Conservation (phyloP, 2,888 invertebrate species). For the Gari tellinella region DNA sequence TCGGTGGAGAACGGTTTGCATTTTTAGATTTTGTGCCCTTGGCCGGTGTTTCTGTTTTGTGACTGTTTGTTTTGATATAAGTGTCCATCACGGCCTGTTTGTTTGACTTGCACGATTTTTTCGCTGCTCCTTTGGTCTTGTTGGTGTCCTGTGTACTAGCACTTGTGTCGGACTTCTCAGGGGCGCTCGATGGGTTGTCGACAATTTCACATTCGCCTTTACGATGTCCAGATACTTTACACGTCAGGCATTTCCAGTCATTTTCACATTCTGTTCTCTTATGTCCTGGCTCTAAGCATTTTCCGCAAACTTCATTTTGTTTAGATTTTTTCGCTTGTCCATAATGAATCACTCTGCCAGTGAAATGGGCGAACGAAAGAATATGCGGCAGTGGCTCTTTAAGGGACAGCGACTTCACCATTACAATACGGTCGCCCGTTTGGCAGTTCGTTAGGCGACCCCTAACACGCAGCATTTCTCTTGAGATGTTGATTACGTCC, state of each 20-base stretch:
- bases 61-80: background rate
- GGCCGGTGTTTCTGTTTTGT: background rate
- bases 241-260: background rate
- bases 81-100: background rate
- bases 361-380: conserved; percentile 1
- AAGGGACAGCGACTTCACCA: conserved; percentile 6
- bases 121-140: no score
- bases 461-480: conserved; percentile 20
- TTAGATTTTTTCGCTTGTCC: background rate
- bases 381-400: background rate
- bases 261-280: background rate
- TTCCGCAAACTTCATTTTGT: background rate
- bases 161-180: background rate
- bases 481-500: no score
- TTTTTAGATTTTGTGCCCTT: background rate
- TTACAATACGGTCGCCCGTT: conserved; percentile 3
- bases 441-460: conserved; percentile 15
- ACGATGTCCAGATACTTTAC: background rate
- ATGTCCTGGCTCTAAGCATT: background rate
- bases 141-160: background rate
- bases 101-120: background rate
- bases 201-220: background rate
- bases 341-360: background rate
- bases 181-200: background rate
- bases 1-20: background rate